These are phyloP conservation scores for Cydia splendana DNA, from an alignment of 1,140 invertebrate genomes.

Conservation along the genomic window DNA sequence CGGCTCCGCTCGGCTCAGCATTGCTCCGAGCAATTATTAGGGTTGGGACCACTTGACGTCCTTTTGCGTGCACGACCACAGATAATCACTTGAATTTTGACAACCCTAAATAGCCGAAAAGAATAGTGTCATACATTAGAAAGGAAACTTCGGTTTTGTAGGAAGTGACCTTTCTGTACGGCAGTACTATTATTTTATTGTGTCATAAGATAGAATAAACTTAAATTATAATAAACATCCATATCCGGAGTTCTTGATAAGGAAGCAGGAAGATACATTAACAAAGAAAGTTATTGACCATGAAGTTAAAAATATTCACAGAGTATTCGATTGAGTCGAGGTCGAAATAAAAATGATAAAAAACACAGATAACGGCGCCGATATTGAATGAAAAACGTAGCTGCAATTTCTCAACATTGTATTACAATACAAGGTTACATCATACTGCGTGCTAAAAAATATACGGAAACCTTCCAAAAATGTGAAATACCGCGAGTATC, in stretches of 20 bases:
- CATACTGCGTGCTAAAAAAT: conserved; percentile 2
- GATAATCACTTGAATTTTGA: no score
- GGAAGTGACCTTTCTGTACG: no score
- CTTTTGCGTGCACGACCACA: no score
- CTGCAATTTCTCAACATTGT: background rate
- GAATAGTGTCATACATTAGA: no score
- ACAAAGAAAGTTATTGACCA: conserved; percentile 1
- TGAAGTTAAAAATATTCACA: background rate
- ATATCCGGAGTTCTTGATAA: background rate
- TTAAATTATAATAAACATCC: background rate
- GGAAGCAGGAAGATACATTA: conserved; percentile 12
- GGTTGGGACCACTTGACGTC: no score
- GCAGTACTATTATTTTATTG: no score
- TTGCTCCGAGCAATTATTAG: no score
- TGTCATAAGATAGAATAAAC: background rate
- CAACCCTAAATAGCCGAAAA: no score
- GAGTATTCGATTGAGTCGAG: background rate
- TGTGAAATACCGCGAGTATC: background rate
- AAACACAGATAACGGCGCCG: background rate
- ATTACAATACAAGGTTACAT: conserved; percentile 25
- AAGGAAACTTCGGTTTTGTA: no score
- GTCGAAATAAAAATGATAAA: background rate
- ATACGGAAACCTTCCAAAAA: background rate
- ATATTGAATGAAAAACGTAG: background rate
- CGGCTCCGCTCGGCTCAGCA: no score